Evolutionary conservation across 2,113 vertebrate species (phyloP), one percentile per base, ranked within the genome.

Genomic region (Parus major): DNA sequence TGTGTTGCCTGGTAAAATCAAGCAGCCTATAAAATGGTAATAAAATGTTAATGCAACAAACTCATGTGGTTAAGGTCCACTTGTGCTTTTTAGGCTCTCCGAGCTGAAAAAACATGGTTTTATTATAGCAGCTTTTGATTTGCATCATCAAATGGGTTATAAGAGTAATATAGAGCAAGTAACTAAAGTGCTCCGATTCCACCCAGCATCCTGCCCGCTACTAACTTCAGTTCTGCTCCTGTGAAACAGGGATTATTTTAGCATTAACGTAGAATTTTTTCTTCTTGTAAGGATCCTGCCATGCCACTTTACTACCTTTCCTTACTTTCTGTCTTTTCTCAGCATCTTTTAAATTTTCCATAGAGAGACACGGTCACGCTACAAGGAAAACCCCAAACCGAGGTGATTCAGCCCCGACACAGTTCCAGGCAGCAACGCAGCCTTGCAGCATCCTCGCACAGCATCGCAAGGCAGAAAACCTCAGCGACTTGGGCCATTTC

Each of bases 401-500:
- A 71, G 20, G 31, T 24, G 85, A 65, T 53, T 28, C 61, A 59
- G 46, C 5, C 35, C 13, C 24, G 53, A 12, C 12, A 27, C 47
- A 10, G 44, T 4, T 8, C 7, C 19, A 15, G 25, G 55, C 4
- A 7, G 13, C 7, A 33, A 18, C 1, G 3, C 6, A 28, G 31
- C 4, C 41, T 15, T 10, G n/a, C 41, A 84, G 77, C 77, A 88
- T 71, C 88, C 25, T 41, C 11, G 29, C 31, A 10, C 15, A 16
- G 0, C 5, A 44, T 15, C 0, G 16, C 35, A 14, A 52, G 60
- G 75, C 2, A 27, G 52, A 68, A 94, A 91, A 36, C 12, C 61
- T 71, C 52, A 8, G 0, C 1, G 44, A 41, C 4, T 6, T 5
- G 5, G 36, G 15, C 15, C 41, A 12, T 75, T 59, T 17, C 1